Base-by-base conservation (phyloP, 2,797 vertebrate genomes). In the Sarcoramphus papa region DNA sequence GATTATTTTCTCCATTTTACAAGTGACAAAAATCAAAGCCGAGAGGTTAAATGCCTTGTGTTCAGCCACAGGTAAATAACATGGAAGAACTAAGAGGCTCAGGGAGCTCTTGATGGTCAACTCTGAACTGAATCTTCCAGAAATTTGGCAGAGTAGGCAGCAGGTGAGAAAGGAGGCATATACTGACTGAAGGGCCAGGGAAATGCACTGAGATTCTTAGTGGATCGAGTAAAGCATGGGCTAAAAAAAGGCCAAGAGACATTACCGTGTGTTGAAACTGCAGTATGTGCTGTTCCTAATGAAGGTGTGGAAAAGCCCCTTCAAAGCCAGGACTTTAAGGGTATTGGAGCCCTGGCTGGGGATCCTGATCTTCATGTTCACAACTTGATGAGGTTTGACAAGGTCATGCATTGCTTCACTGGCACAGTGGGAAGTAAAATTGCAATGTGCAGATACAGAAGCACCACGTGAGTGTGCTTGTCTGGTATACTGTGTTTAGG, bases 1-100 rank as follows among this genome's bases (percentile, higher is more conserved):
- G 60, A 90, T 83, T 91, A 62, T 91, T 91, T 93, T 83, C 20
- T 19, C 25, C 30, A 17, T 92, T 88, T 95, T 67, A 31, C 9
- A 85, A 87, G 51, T 68, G 80, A 81, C 51, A 94, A 93, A 95
- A 92, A 64, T 92, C 64, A 94, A 95, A 94, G 37, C 41, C 60
- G 56, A 78, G 56, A 80, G 37, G 48, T 82, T 89, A 94, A 76
- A 79, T 89, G 59, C 9, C 67, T 76, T 77, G 17, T 79, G 13
- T 79, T 82, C 37, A 67, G 41, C 28, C 63, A 48, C 23, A 93
- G 31, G 45, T 82, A 37, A 76, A 85, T 47, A 76, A 48, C 23
- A 37, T 15, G 15, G 17, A 86, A 79, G 51, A 88, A 31, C 12
- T 76, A 45, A 53, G 30, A 77, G n/a, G 35, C 10, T 50, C n/a